These are phyloP conservation scores for Eutolmus rufibarbis DNA, from an alignment of 2,888 invertebrate species.

Conservation along the genomic window DNA sequence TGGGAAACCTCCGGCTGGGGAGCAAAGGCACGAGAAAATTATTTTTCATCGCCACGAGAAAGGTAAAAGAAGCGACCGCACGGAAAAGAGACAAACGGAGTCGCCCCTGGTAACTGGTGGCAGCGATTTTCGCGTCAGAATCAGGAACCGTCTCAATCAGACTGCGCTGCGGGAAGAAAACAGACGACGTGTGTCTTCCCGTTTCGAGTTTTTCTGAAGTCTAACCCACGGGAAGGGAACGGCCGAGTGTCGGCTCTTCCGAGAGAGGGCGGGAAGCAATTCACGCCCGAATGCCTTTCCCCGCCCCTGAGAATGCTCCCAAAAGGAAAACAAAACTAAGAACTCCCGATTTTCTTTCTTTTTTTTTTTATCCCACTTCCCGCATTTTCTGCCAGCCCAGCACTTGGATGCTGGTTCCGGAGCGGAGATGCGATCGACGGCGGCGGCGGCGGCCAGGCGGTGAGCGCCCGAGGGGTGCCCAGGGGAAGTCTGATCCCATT, in stretches of 20 bases:
- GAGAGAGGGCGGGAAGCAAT: constrained; percentile 34
- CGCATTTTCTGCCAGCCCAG: neutral
- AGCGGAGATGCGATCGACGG: neutral
- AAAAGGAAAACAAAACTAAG: neutral
- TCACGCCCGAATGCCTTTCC: constrained; percentile 29
- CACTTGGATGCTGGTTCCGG: neutral
- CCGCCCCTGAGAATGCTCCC: constrained; percentile 38
- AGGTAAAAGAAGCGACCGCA: neutral
- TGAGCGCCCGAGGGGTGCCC: neutral
- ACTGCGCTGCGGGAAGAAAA: neutral
- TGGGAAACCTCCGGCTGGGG: neutral
- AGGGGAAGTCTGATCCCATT: neutral
- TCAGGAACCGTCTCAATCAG: neutral
- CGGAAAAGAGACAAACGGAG: neutral
- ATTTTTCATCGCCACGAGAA: neutral
- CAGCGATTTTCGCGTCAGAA: neutral
- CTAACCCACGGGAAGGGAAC: neutral
- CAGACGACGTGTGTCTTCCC: constrained; percentile 4
- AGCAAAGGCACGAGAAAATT: neutral
- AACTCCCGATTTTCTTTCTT: neutral
- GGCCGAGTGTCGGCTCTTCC: neutral
- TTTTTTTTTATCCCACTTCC: neutral
- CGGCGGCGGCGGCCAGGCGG: neutral
- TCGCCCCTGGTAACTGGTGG: neutral
- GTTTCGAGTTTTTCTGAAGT: neutral